phyloP scores from a whole-genome alignment of 2,113 vertebrate genomes.

The Marmota monax region DNA sequence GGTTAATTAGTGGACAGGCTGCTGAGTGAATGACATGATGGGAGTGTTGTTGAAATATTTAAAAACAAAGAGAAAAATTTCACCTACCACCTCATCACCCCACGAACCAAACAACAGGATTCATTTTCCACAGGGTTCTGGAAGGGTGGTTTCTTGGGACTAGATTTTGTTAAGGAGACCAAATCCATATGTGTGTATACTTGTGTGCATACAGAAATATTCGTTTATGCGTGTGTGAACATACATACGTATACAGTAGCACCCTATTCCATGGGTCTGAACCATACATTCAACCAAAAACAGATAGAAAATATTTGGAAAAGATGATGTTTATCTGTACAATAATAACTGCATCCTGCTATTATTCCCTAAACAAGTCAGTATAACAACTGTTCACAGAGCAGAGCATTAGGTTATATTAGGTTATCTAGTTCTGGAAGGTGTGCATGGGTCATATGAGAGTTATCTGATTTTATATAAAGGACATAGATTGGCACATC shows the following conservation, averaged over 20 bases:
- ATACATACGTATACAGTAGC: background rate
- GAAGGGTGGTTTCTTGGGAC: background rate
- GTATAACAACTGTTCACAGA: background rate
- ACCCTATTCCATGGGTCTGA: background rate
- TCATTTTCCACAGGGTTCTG: background rate
- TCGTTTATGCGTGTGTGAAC: background rate
- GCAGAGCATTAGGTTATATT: background rate
- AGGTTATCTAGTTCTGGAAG: background rate
- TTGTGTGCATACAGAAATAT: background rate
- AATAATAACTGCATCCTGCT: background rate
- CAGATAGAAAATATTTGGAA: background rate
- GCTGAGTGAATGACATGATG: background rate
- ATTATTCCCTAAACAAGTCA: background rate
- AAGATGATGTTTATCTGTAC: background rate
- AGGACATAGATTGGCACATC: background rate
- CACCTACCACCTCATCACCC: background rate
- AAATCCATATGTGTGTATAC: background rate
- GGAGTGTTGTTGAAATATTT: background rate
- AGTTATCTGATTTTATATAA: background rate
- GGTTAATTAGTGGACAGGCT: background rate
- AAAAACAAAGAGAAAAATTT: background rate
- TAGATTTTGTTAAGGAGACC: background rate
- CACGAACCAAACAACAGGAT: background rate
- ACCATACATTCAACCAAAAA: no score
- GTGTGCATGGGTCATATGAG: background rate